These are phyloP conservation scores for Telmatochromis sp. DNA, from an alignment of 2,113 vertebrate species.

Conservation along the genomic window DNA sequence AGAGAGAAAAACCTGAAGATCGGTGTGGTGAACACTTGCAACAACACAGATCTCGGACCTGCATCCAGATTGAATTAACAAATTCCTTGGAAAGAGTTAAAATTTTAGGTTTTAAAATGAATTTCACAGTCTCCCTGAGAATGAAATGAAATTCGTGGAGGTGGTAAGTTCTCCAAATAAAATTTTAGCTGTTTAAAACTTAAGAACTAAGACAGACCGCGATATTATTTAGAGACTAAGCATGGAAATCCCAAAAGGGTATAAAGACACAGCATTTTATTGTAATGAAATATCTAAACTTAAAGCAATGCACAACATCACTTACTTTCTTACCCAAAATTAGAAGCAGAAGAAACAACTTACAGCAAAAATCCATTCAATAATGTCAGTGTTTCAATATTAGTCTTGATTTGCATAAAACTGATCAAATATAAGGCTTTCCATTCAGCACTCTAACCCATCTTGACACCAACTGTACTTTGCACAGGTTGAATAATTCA, in stretches of 20 bases:
- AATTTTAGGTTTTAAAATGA: neutral
- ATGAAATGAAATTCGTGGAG: neutral
- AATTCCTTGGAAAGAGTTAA: neutral
- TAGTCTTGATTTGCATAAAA: neutral
- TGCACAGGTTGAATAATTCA: neutral
- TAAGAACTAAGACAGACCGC: neutral
- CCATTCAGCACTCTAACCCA: neutral
- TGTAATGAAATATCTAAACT: neutral
- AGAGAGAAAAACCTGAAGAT: neutral
- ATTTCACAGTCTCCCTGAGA: neutral
- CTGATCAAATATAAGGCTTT: neutral
- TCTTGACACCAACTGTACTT: neutral
- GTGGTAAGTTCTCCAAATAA: neutral
- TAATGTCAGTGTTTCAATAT: neutral
- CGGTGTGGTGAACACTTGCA: neutral
- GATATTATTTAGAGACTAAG: neutral
- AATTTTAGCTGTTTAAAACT: neutral
- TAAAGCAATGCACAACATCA: neutral
- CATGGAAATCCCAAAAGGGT: neutral
- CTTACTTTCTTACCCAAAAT: neutral
- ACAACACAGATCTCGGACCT: neutral
- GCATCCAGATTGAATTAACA: neutral
- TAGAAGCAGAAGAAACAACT: neutral
- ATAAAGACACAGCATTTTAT: neutral
- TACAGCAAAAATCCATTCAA: neutral